phyloP scores from a whole-genome alignment of 2,797 vertebrate genomes.

The Chlorospingus semifuscus region DNA sequence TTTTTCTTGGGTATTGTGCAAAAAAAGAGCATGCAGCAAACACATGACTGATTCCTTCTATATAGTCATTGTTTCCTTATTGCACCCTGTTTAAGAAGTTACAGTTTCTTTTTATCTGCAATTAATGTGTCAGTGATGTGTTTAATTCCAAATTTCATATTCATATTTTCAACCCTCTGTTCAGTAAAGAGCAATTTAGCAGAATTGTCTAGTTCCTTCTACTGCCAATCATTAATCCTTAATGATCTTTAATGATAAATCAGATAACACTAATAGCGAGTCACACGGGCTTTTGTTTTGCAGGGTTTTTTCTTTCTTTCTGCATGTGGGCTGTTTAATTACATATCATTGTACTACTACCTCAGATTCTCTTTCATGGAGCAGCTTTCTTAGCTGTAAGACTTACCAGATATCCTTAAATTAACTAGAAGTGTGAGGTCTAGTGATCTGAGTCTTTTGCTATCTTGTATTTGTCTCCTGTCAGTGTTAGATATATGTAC shows the following conservation, averaged over 20 bases:
- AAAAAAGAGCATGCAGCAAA: not conserved
- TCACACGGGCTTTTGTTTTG: not conserved
- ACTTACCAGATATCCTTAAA: not conserved
- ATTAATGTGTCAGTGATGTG: conserved; percentile 30
- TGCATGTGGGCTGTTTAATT: conserved; percentile 21
- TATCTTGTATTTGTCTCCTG: not conserved
- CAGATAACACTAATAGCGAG: not conserved
- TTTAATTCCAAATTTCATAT: conserved; percentile 31
- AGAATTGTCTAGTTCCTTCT: conserved; percentile 37
- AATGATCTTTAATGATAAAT: conserved; percentile 32
- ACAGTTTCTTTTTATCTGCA: conserved; percentile 17
- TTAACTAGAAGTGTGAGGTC: not conserved
- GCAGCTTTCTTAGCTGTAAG: not conserved
- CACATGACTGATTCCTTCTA: not conserved
- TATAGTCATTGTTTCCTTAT: not conserved
- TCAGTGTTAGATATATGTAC: not conserved
- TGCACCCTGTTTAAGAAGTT: not conserved
- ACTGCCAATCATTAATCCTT: conserved; percentile 22
- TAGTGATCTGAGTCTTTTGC: not conserved
- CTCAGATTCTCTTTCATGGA: not conserved
- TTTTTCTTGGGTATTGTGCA: not conserved
- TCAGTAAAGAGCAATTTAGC: not conserved
- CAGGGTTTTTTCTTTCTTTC: not conserved
- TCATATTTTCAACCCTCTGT: conserved; percentile 26
- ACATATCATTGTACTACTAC: not conserved